These are phyloP conservation scores for Microtus pennsylvanicus DNA, from an alignment of 2,113 vertebrate genomes.

Conservation along the genomic window DNA sequence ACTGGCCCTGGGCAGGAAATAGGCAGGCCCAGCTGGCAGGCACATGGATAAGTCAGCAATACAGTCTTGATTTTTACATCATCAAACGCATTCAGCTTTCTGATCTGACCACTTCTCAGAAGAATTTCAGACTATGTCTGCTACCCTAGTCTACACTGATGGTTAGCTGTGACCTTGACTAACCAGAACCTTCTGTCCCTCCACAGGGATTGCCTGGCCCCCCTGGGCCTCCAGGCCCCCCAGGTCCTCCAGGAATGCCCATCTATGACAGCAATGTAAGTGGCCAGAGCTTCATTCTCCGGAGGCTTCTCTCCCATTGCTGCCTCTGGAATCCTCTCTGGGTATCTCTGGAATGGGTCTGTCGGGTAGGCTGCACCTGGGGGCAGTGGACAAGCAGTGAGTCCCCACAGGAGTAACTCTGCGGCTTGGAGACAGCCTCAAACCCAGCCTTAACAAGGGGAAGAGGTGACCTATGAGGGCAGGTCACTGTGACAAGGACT, in stretches of 20 bases:
- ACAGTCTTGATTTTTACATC: fast-evolving
- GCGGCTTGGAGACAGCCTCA: neutral
- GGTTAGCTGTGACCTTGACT: neutral
- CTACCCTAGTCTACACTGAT: fast-evolving
- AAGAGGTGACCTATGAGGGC: neutral
- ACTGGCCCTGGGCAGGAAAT: fast-evolving
- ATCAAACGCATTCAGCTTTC: neutral
- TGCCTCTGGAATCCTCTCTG: fast-evolving
- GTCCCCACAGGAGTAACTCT: neutral
- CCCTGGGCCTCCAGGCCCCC: conserved; percentile 68
- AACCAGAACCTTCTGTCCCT: neutral
- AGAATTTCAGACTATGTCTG: fast-evolving
- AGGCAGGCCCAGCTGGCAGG: fast-evolving
- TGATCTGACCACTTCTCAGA: neutral
- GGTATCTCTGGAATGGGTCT: no score
- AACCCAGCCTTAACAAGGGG: fast-evolving
- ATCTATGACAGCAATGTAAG: conserved; percentile 75
- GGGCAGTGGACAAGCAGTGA: neutral
- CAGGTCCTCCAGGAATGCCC: conserved; percentile 48
- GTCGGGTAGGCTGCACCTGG: neutral
- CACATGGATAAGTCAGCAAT: fast-evolving
- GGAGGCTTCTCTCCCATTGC: fast-evolving
- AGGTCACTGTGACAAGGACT: neutral
- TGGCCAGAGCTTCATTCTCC: fast-evolving
- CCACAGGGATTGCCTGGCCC: conserved; percentile 69